Base-by-base conservation (phyloP, 2,888 invertebrate genomes). In the Acleris literana region DNA sequence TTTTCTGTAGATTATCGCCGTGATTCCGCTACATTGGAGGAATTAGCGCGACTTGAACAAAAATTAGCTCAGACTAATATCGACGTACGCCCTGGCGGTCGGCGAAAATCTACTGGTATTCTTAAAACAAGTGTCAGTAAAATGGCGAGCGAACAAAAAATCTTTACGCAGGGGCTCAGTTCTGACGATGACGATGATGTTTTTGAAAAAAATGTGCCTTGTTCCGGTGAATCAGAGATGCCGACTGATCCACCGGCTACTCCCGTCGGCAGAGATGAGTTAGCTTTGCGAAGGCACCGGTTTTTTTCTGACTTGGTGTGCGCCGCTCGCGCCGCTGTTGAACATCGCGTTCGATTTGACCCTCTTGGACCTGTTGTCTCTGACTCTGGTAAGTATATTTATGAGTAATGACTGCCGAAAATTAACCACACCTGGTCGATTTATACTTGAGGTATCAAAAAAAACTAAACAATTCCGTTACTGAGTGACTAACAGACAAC, bases 281-380 rank as follows among this genome's bases (percentile, higher is more conserved):
- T 96, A 74, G 96, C 96, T 70, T 85, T 96, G 74, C 93, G 96
- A 70, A 93, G 96, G 65, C 96, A 96, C 84, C 93, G 96, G 76
- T 95, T 96, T 86, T 96, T 96, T 87, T 95, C 96, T 62, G 96
- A 96, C 80, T 93, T 96, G 68, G 93, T 96, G 71, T 94, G 94
- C 75, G 96, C 96, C 74, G 95, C 96, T 53, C 94, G 95, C 78
- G 95, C 95, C 73, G 95, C 95, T 60, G 94, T 94, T 61, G 95
- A 95, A 82, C 96, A 96, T 86, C 94, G 95, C 76, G 96, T 96
- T 74, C 94, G 95, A 70, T 96, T 96, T 88, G 95, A 96, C 85
- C 96, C 96, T 20, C 92, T 96, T 55, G 95, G 95, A 71, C 95
- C 95, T 52, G 90, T 94, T 72, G 93, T 95, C 70, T 94, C 95